These are phyloP conservation scores for Cryptocheilus praepositus DNA, from an alignment of 2,888 invertebrate species.

Conservation along the genomic window DNA sequence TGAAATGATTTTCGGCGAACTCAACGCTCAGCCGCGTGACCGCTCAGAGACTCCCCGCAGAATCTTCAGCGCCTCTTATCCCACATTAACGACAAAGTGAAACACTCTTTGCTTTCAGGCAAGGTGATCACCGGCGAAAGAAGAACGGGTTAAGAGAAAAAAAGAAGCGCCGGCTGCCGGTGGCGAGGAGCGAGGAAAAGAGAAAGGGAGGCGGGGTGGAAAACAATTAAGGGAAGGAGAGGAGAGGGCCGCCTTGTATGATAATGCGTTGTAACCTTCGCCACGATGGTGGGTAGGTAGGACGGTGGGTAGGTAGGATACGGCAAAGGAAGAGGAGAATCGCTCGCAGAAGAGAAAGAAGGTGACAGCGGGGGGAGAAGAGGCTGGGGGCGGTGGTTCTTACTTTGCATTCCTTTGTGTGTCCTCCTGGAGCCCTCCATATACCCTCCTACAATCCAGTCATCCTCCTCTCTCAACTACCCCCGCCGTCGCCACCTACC, in stretches of 20 bases:
- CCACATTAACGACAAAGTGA: too few species aligned
- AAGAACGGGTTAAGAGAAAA: conserved; percentile 9
- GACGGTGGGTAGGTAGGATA: conserved; percentile 58
- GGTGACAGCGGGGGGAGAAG: conserved; percentile 16
- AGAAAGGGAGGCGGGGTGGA: conserved; percentile 45
- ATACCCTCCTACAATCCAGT: conserved; percentile 53
- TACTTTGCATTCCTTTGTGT: conserved; percentile 75
- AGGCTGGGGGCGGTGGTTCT: conserved; percentile 63
- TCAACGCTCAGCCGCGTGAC: too few species aligned
- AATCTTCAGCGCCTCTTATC: too few species aligned
- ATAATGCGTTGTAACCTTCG: conserved; percentile 69
- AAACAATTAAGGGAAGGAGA: conserved; percentile 66
- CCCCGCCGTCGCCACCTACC: conserved; percentile 2
- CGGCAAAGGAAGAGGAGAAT: conserved; percentile 60
- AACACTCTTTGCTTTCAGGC: too few species aligned
- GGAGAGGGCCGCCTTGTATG: conserved; percentile 68
- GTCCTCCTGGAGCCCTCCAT: conserved; percentile 63
- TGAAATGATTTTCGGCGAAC: too few species aligned
- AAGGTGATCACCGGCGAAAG: too few species aligned
- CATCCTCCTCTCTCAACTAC: conserved; percentile 42
- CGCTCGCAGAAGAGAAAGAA: conserved; percentile 27
- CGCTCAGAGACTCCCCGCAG: too few species aligned
- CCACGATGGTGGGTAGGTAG: conserved; percentile 55
- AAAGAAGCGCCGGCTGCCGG: not conserved
- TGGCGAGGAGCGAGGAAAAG: conserved; percentile 18